Evolutionary conservation across 2,797 vertebrate species (phyloP).

Genomic region (Anableps anableps): DNA sequence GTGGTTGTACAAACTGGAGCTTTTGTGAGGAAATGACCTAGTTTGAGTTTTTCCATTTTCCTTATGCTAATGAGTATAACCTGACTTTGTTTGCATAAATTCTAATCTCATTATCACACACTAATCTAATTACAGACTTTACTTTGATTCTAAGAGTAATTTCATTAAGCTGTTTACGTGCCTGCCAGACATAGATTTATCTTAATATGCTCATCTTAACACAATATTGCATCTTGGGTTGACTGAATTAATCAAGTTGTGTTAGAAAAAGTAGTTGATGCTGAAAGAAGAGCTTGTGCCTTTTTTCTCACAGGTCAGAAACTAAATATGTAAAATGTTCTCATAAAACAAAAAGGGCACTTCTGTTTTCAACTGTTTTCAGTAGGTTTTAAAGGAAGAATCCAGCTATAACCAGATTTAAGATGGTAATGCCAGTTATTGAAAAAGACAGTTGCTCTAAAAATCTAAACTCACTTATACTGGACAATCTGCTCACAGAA

Average conservation of each 20-base stretch:
- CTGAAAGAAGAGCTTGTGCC: too few species aligned
- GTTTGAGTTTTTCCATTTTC: constrained; percentile 42
- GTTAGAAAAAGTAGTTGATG: too few species aligned
- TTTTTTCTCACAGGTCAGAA: constrained; percentile 22
- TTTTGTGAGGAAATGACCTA: constrained; percentile 54
- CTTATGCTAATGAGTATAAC: constrained; percentile 44
- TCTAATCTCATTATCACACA: constrained; percentile 68
- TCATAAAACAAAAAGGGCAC: constrained; percentile 24
- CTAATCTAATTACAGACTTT: constrained; percentile 74
- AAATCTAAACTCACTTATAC: constrained; percentile 20
- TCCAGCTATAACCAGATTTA: constrained; percentile 12
- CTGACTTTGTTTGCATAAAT: constrained; percentile 71
- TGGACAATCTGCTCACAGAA: constrained; percentile 28
- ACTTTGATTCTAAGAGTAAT: constrained; percentile 68
- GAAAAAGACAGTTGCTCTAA: constrained; percentile 28
- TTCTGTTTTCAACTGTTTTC: constrained; percentile 5
- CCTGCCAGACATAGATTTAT: constrained; percentile 54
- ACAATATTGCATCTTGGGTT: constrained; percentile 48
- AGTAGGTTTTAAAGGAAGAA: not conserved
- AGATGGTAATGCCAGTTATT: constrained; percentile 13
- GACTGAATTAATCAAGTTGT: constrained; percentile 47
- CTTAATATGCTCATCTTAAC: constrained; percentile 52
- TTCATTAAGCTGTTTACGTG: constrained; percentile 71
- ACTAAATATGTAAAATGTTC: not conserved
- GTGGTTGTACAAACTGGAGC: constrained; percentile 25